Percentiles rank a stretch among this genome's conserved stretches.
Evolutionary conservation across 2,113 vertebrate genomes (phyloP).

Genomic region (Chlamydotis undulata): DNA sequence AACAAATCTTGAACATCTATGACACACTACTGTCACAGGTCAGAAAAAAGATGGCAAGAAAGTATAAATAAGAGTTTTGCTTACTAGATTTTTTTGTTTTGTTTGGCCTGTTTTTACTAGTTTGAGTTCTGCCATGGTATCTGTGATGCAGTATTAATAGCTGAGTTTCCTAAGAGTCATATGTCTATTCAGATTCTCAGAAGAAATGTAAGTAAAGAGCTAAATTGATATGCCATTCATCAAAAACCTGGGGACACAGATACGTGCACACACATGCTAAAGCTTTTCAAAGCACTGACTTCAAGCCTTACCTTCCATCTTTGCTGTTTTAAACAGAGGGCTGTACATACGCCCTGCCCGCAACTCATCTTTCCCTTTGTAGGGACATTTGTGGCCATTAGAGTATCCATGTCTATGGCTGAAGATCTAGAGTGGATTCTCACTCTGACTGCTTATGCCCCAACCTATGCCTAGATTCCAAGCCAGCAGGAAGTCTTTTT

Average conservation of each 20-base stretch:
- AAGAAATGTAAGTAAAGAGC: neutral
- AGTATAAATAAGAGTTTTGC: neutral
- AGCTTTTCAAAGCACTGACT: neutral
- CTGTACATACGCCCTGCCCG: too few species aligned
- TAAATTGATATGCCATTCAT: neutral
- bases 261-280: neutral
- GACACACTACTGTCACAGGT: neutral
- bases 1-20: neutral
- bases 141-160: neutral
- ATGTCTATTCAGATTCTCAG: neutral
- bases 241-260: neutral
- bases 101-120: neutral
- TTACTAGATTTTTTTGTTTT: neutral
- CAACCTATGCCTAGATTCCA: neutral
- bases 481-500: neutral
- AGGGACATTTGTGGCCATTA: neutral
- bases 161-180: neutral
- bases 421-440: neutral
- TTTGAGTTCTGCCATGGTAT: neutral
- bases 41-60: neutral
- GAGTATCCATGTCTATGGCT: neutral
- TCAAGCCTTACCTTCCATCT: neutral
- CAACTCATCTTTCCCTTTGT: neutral
- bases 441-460: neutral
- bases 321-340: neutral